Base-by-base conservation (phyloP, 2,888 invertebrate genomes). In the Parasteatoda lunata region DNA sequence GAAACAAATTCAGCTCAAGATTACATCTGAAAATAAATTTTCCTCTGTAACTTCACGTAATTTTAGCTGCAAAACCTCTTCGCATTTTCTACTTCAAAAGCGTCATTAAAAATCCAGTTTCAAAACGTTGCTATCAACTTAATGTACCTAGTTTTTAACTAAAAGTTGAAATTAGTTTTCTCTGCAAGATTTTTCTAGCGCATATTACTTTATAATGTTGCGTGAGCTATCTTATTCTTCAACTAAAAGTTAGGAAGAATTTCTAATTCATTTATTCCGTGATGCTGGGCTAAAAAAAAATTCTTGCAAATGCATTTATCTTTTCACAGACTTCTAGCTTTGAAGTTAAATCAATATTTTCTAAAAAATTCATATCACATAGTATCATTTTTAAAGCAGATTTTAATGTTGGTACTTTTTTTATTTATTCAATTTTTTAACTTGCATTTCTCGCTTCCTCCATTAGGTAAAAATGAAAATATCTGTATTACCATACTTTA, bases 231-330 rank as follows among this genome's bases (percentile, higher is more conserved):
- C 72, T 54, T 77, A 77, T 84, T 77, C 65, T 77, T 84, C 54
- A 45, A 71, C 52, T 71, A 66, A 69, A 84, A 84, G 72, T 77
- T 72, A 52, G 71, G 49, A 66, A 51, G 77, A 75, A 77, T 84
- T 84, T 84, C 64, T 84, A 84, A 84, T 84, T 77, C 83, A 84
- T 71, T 84, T 84, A 84, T 84, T 84, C 77, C 80, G 73, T 66
- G 70, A 49, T 77, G 83, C 15, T 54, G 66, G 49, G 47, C 47
- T 51, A 72, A 81, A 81, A 81, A 81, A 81, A 66, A n/a, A n/a
- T n/a, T 66, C 3, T 15, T 65, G 45, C 15, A 72, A 81, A 81
- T 75, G 75, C 59, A 66, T 75, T 59, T 30, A 59, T 73, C 51
- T 72, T 81, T 49, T 51, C 68, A 48, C n/a, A 48, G 81, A 48